Conservation (phyloP, 2,888 invertebrate species). For the Anagyrus pseudococci region DNA sequence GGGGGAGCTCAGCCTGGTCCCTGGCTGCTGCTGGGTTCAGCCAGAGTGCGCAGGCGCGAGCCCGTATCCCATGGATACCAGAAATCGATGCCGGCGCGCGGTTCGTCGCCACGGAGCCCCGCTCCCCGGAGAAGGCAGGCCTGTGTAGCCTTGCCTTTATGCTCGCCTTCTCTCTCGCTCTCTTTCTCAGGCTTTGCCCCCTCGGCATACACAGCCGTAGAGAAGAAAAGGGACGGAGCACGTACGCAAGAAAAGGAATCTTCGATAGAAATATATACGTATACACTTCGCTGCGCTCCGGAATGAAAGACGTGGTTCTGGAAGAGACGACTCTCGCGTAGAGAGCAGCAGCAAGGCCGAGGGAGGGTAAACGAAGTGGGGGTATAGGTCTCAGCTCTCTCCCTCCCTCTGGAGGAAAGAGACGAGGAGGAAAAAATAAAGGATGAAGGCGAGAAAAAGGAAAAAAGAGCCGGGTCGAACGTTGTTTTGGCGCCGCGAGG, state of each 20-base stretch:
- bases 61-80: conserved; percentile 31
- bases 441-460: conserved; percentile 18
- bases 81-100: conserved; percentile 37
- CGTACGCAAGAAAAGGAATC: too few relatives aligned
- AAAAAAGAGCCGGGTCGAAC: conserved; percentile 25
- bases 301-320: too few relatives aligned
- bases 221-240: too few relatives aligned
- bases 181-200: not conserved
- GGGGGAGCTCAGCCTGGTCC: too few relatives aligned
- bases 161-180: not conserved
- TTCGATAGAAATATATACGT: too few relatives aligned
- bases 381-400: not conserved
- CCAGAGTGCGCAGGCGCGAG: conserved; percentile 27
- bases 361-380: not conserved
- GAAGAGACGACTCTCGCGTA: too few relatives aligned
- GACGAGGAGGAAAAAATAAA: conserved; percentile 5
- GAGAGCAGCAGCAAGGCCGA: too few relatives aligned
- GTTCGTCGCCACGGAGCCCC: conserved; percentile 16
- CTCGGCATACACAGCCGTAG: not conserved
- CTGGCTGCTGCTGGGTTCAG: too few relatives aligned
- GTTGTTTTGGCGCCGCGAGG: conserved; percentile 25
- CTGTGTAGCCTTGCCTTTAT: not conserved
- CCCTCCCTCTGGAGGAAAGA: conserved; percentile 6
- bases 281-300: too few relatives aligned
- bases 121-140: not conserved